Conservation (phyloP, 2,113 vertebrate genomes). For the Microtus oregoni region DNA sequence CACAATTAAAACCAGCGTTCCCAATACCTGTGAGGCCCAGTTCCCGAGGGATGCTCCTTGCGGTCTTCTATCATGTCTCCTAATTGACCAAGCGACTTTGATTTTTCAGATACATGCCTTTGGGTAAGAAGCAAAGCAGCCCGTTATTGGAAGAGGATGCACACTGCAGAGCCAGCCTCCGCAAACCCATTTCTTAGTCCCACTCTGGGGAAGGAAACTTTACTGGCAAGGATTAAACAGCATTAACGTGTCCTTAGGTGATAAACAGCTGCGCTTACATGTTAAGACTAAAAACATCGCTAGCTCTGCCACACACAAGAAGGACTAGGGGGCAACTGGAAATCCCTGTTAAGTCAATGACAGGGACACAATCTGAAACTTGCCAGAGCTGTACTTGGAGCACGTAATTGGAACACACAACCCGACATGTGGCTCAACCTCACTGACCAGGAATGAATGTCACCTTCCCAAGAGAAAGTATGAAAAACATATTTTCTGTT, state of each 20-base stretch:
- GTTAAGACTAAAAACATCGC: neutral
- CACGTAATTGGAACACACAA: neutral
- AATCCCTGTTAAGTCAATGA: neutral
- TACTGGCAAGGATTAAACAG: too few relatives aligned
- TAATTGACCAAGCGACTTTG: too few relatives aligned
- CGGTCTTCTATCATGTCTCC: neutral
- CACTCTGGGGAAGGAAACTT: neutral
- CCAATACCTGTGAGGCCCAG: neutral
- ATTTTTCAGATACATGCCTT: neutral
- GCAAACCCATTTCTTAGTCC: neutral
- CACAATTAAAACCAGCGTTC: neutral
- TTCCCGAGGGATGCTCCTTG: neutral
- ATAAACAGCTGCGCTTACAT: rapidly evolving
- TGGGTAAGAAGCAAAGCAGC: neutral
- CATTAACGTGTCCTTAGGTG: neutral
- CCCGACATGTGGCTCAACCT: neutral
- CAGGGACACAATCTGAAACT: neutral
- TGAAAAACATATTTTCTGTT: neutral
- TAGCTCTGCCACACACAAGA: neutral
- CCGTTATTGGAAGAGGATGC: neutral
- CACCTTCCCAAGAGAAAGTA: neutral
- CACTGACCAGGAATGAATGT: neutral
- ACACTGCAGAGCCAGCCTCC: neutral
- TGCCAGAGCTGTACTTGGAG: neutral
- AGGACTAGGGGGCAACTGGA: neutral